Evolutionary conservation across 2,113 vertebrate genomes (phyloP), one percentile per base, ranked within the genome.

Genomic region (Antechinus stuartii): DNA sequence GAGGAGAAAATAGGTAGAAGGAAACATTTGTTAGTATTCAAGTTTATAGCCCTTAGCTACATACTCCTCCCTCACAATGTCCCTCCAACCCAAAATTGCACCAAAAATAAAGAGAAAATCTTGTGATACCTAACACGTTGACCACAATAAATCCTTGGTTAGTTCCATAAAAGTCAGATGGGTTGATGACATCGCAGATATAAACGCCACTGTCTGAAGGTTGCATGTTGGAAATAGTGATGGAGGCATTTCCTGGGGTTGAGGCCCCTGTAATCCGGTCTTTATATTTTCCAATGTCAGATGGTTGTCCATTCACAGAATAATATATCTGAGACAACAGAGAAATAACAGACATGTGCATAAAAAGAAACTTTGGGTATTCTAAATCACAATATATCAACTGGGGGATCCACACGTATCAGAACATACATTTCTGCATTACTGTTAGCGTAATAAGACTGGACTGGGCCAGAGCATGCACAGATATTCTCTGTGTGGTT

Each of bases 161-260:
- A 53, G 94, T 92, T 84, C 98, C 98, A 0, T 8, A 12, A 2
- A 98, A 94, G 23, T 98, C 98, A 2, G 98, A 98, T 0, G 99
- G 97, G 96, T 99, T 99, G 97, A 98, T 98, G 92, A 99, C 98
- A 89, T 99, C 98, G 26, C 99, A 99, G 25, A 91, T 98, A 94
- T 99, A 99, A 93, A 97, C 26, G 0, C 99, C 99, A 0, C 99
- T 96, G 68, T 99, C 99, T 5, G 98, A 97, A 52, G 98, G 96
- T 55, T 99, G 98, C 98, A 99, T 98, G 94, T 98, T 98, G 35
- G 93, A 98, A 95, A 99, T 99, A 19, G 98, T 98, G 97, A 99
- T 98, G 1, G 99, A 99, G 27, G 99, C 99, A 0, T 99, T 99
- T 92, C 96, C 98, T 47, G 98, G 98, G 76, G 90, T 92, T 26